Conservation (phyloP, 2,888 invertebrate species). For the Rhaphigaster nebulosa region DNA sequence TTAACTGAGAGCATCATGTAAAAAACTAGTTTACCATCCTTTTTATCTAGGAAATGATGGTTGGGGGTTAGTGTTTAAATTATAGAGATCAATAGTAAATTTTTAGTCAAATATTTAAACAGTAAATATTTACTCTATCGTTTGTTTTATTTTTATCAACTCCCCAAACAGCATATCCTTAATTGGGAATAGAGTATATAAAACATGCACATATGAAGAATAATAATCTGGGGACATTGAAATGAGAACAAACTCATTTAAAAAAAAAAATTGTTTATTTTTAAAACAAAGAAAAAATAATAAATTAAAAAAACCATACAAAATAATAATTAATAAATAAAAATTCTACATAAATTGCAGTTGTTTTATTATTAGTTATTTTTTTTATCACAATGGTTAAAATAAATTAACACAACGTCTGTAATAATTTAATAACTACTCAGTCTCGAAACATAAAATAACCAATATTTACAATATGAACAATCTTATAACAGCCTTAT, state of each 20-base stretch:
- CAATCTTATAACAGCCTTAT: neutral
- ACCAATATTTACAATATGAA: constrained; percentile 2
- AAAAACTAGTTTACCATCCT: no score
- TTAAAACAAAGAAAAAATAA: neutral
- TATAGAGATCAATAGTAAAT: no score
- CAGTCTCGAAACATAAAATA: neutral
- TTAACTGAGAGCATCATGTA: no score
- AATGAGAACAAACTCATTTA: neutral
- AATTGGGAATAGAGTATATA: neutral
- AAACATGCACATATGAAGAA: neutral
- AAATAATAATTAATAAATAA: neutral
- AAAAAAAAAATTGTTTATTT: neutral
- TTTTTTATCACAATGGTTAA: neutral
- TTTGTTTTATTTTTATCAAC: neutral
- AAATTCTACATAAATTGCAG: neutral
- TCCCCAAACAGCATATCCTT: constrained; percentile 65
- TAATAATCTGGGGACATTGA: no score
- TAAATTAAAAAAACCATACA: no score
- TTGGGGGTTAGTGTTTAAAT: no score
- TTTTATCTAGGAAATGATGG: no score
- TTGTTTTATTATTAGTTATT: neutral
- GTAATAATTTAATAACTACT: neutral
- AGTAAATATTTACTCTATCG: no score
- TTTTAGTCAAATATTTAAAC: no score
- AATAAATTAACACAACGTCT: neutral